Percentiles rank a stretch among this genome's conserved stretches.
phyloP scores from a whole-genome alignment of 2,888 invertebrate species.

The Thalpophila matura region DNA sequence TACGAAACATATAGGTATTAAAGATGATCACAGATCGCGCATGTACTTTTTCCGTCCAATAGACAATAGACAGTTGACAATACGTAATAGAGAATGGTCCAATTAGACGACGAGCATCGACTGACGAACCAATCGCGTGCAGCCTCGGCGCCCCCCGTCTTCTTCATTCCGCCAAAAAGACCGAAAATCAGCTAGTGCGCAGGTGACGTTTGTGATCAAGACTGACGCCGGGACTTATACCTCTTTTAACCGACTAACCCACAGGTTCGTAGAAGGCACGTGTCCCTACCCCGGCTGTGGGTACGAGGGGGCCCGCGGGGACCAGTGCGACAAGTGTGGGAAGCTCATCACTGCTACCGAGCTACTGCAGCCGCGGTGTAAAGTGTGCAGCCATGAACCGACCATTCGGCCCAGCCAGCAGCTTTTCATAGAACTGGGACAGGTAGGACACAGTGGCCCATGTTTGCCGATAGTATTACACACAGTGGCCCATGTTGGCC shows the following conservation, averaged over 20 bases:
- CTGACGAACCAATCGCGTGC: no score
- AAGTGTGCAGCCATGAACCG: slow-evolving; percentile 94
- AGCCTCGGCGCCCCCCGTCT: no score
- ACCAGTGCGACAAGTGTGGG: slow-evolving; percentile 99
- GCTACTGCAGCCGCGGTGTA: slow-evolving; percentile 96
- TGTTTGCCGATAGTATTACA: not conserved
- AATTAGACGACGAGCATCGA: no score
- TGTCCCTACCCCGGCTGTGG: slow-evolving; percentile 97
- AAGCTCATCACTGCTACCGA: slow-evolving; percentile 98
- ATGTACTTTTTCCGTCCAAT: no score
- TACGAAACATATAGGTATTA: no score
- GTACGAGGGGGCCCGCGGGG: slow-evolving; percentile 98
- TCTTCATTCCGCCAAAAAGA: no score
- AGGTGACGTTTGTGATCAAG: no score
- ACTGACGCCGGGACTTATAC: no score
- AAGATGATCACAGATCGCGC: no score
- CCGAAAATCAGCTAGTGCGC: no score
- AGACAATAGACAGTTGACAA: no score
- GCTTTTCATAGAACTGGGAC: slow-evolving; percentile 98
- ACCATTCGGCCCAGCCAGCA: slow-evolving; percentile 95
- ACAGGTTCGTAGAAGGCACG: slow-evolving; percentile 98
- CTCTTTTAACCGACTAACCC: not conserved
- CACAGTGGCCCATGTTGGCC: not conserved
- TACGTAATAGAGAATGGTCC: no score
- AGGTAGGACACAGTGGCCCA: slow-evolving; percentile 87